Evolutionary conservation across 1,140 invertebrate species (phyloP), one percentile per base, ranked within the genome.

Genomic region (Cheumatopsyche charites): DNA sequence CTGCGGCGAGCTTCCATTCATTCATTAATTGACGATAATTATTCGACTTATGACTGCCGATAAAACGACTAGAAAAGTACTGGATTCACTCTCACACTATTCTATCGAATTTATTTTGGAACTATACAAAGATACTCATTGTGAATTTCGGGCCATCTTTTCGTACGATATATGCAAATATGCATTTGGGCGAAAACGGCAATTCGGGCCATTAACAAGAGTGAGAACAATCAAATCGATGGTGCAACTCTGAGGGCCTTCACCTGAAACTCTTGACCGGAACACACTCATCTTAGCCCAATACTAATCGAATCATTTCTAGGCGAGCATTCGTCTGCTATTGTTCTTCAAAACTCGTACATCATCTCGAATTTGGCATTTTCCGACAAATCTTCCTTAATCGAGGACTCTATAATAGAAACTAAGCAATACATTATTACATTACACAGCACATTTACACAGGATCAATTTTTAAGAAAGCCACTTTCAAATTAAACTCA

Each of bases 181-280:
- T 67, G 15, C 11, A 36, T 68, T 55, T 55, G 12, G 47, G 66
- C 45, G 19, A 55, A 68, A 66, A 67, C 15, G n/a, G 47, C 55
- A 58, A 58, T 58, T 58, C 21, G 49, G 66, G 63, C 42, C 63
- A 66, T 47, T 66, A 49, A 68, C 45, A 17, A 55, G 42, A 41
- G 15, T 70, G 52, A 68, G 43, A 70, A 70, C 52, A 62, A 70
- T 62, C 23, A 25, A 58, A 13, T 25, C 55, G 67, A 62, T 70
- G 67, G 67, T 70, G 67, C 52, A 70, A 70, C n/a, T n/a, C 25
- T 29, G 5, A 17, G 58, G 41, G 25, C 67, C 67, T 70, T 70
- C 67, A 62, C 67, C 67, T 70, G 67, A 70, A 70, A 62, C 41
- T 25, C n/a, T 52, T 62, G 55, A 70, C 67, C 67, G 67, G 67